These are phyloP conservation scores for Pterois miles DNA, from an alignment of 2,797 vertebrate species.

Conservation along the genomic window DNA sequence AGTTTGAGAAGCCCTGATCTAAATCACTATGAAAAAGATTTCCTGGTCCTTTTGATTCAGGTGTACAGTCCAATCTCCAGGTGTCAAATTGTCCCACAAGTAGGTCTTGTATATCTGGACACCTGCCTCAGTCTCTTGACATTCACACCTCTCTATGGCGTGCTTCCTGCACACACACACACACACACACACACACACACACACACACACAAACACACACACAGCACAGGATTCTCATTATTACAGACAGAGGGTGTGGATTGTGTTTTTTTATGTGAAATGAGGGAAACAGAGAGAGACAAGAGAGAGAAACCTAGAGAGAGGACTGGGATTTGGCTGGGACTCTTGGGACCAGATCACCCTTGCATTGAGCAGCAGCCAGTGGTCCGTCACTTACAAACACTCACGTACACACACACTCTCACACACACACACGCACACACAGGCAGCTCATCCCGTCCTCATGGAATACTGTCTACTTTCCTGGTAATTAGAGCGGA, in stretches of 20 bases:
- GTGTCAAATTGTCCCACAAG: constrained; percentile 7
- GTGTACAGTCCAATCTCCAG: background rate
- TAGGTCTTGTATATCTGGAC: constrained; percentile 4
- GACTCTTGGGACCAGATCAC: constrained; percentile 60
- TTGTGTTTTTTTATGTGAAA: constrained; percentile 18
- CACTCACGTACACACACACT: background rate
- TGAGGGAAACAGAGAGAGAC: constrained; percentile 1
- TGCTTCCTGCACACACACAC: background rate
- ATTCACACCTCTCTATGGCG: background rate
- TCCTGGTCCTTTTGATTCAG: background rate
- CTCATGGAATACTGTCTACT: constrained; percentile 59
- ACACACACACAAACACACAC: background rate
- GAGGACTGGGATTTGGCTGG: constrained; percentile 51
- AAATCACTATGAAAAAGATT: background rate
- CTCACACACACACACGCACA: constrained; percentile 10
- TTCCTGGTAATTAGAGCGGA: constrained; percentile 74
- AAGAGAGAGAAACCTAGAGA: constrained; percentile 10
- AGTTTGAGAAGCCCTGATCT: no score
- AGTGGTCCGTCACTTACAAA: constrained; percentile 50
- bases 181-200: background rate
- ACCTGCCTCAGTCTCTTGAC: constrained; percentile 27
- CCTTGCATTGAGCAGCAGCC: constrained; percentile 55
- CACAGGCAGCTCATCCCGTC: constrained; percentile 34
- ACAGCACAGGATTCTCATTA: constrained; percentile 21
- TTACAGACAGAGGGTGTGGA: constrained; percentile 1